phyloP scores from a whole-genome alignment of 2,888 invertebrate genomes.

The Hydraecia micacea region DNA sequence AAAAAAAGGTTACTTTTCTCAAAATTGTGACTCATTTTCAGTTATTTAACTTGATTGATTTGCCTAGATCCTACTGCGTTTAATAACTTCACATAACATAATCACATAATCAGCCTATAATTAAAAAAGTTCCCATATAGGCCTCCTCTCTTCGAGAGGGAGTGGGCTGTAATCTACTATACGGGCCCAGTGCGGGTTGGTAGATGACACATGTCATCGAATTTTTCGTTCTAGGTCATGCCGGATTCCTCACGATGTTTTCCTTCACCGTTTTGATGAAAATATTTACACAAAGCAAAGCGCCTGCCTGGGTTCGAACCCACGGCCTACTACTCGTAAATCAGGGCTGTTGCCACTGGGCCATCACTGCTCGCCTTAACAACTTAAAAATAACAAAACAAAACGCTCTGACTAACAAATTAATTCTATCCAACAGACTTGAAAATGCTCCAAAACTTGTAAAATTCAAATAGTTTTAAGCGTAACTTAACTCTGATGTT shows the following conservation, averaged over 20 bases:
- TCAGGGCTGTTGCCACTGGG: too few relatives aligned
- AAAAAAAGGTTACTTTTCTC: not conserved
- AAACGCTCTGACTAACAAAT: not conserved
- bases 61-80: not conserved
- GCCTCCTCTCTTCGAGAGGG: not conserved
- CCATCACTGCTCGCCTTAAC: too few relatives aligned
- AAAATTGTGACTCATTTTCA: not conserved
- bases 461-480: slow-evolving; percentile 20
- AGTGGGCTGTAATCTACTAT: not conserved
- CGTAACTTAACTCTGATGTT: slow-evolving; percentile 17
- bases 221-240: too few relatives aligned
- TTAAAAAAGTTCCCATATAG: not conserved
- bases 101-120: not conserved
- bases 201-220: too few relatives aligned
- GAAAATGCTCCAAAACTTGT: not conserved
- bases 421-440: not conserved
- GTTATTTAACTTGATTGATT: not conserved
- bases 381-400: not conserved
- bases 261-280: not conserved
- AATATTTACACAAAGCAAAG: not conserved
- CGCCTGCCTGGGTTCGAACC: not conserved
- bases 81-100: not conserved
- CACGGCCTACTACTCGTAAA: too few relatives aligned
- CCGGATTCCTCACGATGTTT: too few relatives aligned
- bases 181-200: too few relatives aligned